A percentile compares a stretch with the other conserved stretches of the same genome.
phyloP scores from a whole-genome alignment of 2,888 invertebrate species.

The Sminthurinus aureus region DNA sequence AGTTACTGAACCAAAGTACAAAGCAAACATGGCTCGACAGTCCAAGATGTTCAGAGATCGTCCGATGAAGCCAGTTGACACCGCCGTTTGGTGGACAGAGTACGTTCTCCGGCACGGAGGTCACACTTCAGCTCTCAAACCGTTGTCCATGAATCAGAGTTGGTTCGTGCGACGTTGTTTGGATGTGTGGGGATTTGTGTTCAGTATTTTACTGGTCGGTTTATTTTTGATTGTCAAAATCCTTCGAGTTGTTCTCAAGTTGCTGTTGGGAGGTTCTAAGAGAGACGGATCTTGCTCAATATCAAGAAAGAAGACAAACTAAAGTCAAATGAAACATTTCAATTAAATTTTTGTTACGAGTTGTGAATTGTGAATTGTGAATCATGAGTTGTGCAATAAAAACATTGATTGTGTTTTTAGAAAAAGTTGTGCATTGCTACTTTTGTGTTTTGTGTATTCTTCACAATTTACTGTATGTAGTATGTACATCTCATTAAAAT shows the following conservation, averaged over 20 bases:
- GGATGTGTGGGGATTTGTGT: slow-evolving; percentile 23
- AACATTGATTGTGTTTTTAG: too few species aligned
- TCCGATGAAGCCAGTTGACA: slow-evolving; percentile 49
- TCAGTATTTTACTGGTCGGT: not conserved
- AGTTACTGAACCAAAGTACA: slow-evolving; percentile 33
- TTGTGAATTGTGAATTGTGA: too few species aligned
- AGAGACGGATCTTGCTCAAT: too few species aligned
- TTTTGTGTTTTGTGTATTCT: too few species aligned
- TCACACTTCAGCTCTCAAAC: slow-evolving; percentile 17
- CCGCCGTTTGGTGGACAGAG: slow-evolving; percentile 28
- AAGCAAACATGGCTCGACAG: slow-evolving; percentile 37
- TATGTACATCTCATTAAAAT: too few species aligned
- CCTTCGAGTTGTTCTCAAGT: not conserved
- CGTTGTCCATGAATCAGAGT: slow-evolving; percentile 16
- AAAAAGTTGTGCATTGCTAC: too few species aligned
- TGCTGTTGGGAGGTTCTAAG: not conserved
- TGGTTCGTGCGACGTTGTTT: slow-evolving; percentile 20
- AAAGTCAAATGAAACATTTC: too few species aligned
- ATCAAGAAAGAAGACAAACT: too few species aligned
- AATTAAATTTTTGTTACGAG: too few species aligned
- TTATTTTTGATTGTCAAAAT: not conserved
- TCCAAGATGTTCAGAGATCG: slow-evolving; percentile 46
- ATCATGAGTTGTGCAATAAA: too few species aligned
- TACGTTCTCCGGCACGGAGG: not conserved
- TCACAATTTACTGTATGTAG: too few species aligned